Conservation (phyloP, 2,888 invertebrate species). For the Melinaea menophilus region DNA sequence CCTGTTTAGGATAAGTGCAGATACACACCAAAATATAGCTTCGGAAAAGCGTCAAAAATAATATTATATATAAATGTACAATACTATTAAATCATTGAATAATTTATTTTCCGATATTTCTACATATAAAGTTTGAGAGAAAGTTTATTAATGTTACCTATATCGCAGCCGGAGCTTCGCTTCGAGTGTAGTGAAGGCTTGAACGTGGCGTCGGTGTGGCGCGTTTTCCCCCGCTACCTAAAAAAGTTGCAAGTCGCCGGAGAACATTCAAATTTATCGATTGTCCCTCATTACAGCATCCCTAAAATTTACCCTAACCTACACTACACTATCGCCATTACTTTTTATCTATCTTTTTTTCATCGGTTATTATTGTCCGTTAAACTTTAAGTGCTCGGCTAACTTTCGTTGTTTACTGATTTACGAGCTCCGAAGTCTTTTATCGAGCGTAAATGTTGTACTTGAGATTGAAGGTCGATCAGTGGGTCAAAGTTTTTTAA, state of each 20-base stretch:
- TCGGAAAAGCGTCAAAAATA: not conserved
- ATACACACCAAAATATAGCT: slow-evolving; percentile 19
- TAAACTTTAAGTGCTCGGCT: slow-evolving; percentile 76
- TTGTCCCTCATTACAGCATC: slow-evolving; percentile 76
- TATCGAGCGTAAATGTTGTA: slow-evolving; percentile 77
- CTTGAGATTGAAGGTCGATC: slow-evolving; percentile 72
- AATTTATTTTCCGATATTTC: too few relatives aligned
- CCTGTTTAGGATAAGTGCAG: slow-evolving; percentile 53
- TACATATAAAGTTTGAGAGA: too few relatives aligned
- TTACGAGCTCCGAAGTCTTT: slow-evolving; percentile 75
- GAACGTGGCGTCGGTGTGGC: slow-evolving; percentile 64
- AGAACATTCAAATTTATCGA: slow-evolving; percentile 78
- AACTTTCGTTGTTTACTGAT: slow-evolving; percentile 75
- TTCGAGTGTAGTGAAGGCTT: slow-evolving; percentile 28
- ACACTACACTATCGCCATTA: slow-evolving; percentile 64
- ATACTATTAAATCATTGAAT: too few relatives aligned
- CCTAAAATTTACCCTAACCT: slow-evolving; percentile 74
- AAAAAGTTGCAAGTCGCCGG: slow-evolving; percentile 78
- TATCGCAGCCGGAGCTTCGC: slow-evolving; percentile 10
- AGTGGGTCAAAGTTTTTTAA: slow-evolving; percentile 57
- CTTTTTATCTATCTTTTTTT: slow-evolving; percentile 72
- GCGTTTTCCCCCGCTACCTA: slow-evolving; percentile 66
- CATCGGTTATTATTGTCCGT: slow-evolving; percentile 76
- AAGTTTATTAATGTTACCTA: not conserved
- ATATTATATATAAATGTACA: too few relatives aligned